Evolutionary conservation across 2,113 vertebrate genomes (phyloP), one percentile per base, ranked within the genome.

Genomic region (Cyprinodon variegatus): DNA sequence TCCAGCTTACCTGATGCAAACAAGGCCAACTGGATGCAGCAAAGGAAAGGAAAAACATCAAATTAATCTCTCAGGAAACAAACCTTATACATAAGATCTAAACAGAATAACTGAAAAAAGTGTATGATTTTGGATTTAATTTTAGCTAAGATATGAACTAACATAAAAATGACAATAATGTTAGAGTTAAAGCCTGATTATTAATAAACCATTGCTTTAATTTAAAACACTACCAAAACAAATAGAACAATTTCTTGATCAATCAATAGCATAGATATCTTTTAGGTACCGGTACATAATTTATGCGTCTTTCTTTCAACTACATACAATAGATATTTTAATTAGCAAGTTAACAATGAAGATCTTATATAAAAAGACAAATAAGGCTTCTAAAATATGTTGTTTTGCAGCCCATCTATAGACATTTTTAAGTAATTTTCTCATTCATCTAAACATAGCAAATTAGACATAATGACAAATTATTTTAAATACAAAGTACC

Each of bases 1-100:
- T 37, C 65, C 11, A 40, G 79, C 94, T 94, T 94, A 99, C 97
- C 96, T 99, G 97, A 92, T 99, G 97, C 93, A 99, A 96, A 94
- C 97, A 99, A 2, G 97, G 97, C 97, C 97, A 99, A 76, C 97
- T 99, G 91, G 71, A 61, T 59, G 90, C 60, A 3, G 66, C 4
- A 65, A 61, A 50, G 67, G 74, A 15, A 65, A 83, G 29, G 74
- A 22, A 39, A 71, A 65, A 65, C 76, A 70, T 85, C 72, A 73
- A 36, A 38, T 40, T 43, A 13, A 59, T 20, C 0, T 59, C 17
- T 4, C 17, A 29, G 29, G 29, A 45, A 11, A 69, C 57, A 61
- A 20, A 45, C 11, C 2, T 6, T 5, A 36, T 29, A 39, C 48
- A 48, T 17, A 57, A 50, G 5, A 61, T 38, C 0, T 29, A 46